Base-by-base conservation (phyloP, 2,888 invertebrate species). In the Plebejus melissa region DNA sequence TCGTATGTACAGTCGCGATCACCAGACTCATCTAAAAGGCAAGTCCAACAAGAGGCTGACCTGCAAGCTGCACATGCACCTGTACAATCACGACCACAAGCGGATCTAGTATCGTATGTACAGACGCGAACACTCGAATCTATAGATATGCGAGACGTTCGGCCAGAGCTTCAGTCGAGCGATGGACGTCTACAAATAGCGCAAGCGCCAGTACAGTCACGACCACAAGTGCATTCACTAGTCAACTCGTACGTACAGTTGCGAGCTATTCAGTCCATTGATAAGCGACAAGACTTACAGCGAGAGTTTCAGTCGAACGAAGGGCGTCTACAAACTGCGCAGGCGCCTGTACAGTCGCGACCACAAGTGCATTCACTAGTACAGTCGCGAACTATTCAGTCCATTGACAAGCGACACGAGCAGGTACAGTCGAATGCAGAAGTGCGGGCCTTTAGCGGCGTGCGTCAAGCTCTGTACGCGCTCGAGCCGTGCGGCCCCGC, bases 371-470 rank as follows among this genome's bases (percentile, higher is more conserved):
- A n/a, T 22, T n/a, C 22, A 9, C 6, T 22, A 22, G 58, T 22
- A 58, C 58, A 58, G 22, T 58, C 58, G 22, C 58, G 57, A n/a
- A 13, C 2, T 13, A 5, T 57, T 16, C 57, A 9, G 50, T 11
- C n/a, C 58, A 6, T 58, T n/a, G 58, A 57, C 1, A 57, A 6
- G 57, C 60, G 22, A 60, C 60, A 60, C 9, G 38, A n/a, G 16
- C 70, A 70, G 70, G 72, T 28, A 32, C 54, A 50, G 38, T 69
- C 77, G 5, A 32, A 32, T 3, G 6, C 76, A 90, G 90, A 83
- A 90, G 90, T 90, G 86, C 54, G 46, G 1, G 7, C 71, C 80
- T 76, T 79, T 80, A 41, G 77, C 74, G 0, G 74, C 80, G 50
- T 32, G 16, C 16, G 50, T 13, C 71, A 46, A 4, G 71, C 71